These are phyloP conservation scores for Aleiodes leptofemur DNA, from an alignment of 2,888 invertebrate genomes.

Conservation along the genomic window DNA sequence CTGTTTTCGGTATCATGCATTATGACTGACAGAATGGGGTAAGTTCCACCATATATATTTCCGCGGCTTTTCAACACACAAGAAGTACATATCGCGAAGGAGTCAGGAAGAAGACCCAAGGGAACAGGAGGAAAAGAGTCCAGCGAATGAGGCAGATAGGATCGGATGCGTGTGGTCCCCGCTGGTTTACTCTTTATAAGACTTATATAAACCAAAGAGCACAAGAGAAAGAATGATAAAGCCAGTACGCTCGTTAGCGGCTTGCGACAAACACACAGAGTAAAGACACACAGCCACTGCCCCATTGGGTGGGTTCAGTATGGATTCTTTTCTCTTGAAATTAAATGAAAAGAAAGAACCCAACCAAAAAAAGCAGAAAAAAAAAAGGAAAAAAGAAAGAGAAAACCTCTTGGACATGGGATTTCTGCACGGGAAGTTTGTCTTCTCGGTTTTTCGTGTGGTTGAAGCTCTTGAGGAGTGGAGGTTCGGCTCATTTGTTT, in stretches of 20 bases:
- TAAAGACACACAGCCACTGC: slow-evolving; percentile 50
- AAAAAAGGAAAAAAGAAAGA: too few species aligned
- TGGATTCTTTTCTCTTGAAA: neutral
- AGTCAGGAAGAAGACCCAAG: slow-evolving; percentile 11
- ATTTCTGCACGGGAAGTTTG: slow-evolving; percentile 32
- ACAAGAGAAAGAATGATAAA: slow-evolving; percentile 50
- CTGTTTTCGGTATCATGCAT: slow-evolving; percentile 36
- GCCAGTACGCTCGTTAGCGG: slow-evolving; percentile 73
- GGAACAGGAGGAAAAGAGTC: slow-evolving; percentile 48
- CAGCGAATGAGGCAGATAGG: slow-evolving; percentile 68
- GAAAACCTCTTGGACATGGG: slow-evolving; percentile 17
- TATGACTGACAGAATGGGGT: slow-evolving; percentile 67
- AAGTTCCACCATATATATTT: slow-evolving; percentile 56
- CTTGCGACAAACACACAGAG: slow-evolving; percentile 72
- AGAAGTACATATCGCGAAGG: slow-evolving; percentile 35
- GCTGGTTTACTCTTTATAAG: slow-evolving; percentile 73
- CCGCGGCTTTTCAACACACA: slow-evolving; percentile 8
- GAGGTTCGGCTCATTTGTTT: slow-evolving; percentile 65
- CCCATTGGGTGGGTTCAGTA: slow-evolving; percentile 10
- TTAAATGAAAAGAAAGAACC: neutral
- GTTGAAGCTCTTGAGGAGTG: slow-evolving; percentile 50
- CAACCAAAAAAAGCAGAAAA: too few species aligned
- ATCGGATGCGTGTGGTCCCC: slow-evolving; percentile 75
- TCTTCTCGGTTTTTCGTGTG: slow-evolving; percentile 46
- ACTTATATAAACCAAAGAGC: slow-evolving; percentile 72